Base-by-base conservation (phyloP, 2,888 invertebrate species). In the Neelides folsomi region DNA sequence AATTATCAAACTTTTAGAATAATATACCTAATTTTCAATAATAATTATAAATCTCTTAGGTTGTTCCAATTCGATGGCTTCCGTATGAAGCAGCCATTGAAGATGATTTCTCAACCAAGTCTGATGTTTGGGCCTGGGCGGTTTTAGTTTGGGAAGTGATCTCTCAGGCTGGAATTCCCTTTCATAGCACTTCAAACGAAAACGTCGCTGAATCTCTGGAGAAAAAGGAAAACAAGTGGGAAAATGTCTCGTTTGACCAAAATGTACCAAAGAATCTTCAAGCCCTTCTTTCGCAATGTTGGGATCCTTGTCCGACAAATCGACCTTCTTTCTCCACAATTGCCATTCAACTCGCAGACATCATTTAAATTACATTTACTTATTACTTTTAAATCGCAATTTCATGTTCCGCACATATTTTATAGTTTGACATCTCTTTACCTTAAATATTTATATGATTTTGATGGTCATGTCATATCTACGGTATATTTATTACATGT, bases 101-200 rank as follows among this genome's bases (percentile, higher is more conserved):
- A 66, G 87, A 87, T 53, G 90, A 92, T 57, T 90, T 81, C 70
- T 89, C 92, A 12, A 85, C 86, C 41, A 92, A 92, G 69, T 89
- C 89, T 66, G 94, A 94, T 71, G 85, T 90, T 0, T 94, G 89
- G 73, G 83, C 92, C 62, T 93, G 83, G 68, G 90, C 85, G 1
- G 86, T 85, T 16, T 78, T 90, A 12, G 77, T 87, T 18, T 92
- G 89, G 89, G 94, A 94, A 73, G 80, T 93, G 58, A 83, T 86
- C 69, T 78, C 80, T 60, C 80, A 83, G 67, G 86, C 82, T 12
- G 82, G 83, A 63, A 68, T 86, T 62, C 87, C 87, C 0, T 82
- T 85, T 67, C 77, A 79, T 12, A 82, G 82, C 64, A 70, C 82
- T 61, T 81, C 81, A 62, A 86, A 89, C 67, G 84, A 82, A 54